phyloP scores from a whole-genome alignment of 2,113 vertebrate genomes.

The Ptychochromis oligacanthus region DNA sequence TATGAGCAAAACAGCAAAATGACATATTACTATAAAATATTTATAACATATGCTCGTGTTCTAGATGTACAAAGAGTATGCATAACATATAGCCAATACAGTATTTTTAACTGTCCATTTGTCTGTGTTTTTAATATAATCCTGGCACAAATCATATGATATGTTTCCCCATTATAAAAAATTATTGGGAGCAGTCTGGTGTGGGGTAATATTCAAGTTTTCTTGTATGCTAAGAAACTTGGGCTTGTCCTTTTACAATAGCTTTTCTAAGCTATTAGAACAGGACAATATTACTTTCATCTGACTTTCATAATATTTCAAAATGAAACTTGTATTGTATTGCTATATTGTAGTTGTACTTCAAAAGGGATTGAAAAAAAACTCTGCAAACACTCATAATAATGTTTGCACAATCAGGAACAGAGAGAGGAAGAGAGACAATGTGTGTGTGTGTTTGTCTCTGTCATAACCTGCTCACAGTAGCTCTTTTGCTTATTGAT shows the following conservation, averaged over 20 bases:
- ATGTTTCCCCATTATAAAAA: not conserved
- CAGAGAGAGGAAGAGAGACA: not conserved
- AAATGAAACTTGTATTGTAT: not conserved
- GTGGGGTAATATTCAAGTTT: not conserved
- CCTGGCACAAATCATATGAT: not conserved
- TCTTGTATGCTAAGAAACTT: not conserved
- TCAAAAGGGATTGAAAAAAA: not conserved
- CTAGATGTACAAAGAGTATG: not conserved
- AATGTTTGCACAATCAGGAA: slow-evolving; percentile 45
- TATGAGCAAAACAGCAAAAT: not conserved
- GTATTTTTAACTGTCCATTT: not conserved
- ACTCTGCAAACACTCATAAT: not conserved
- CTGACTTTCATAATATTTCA: not conserved
- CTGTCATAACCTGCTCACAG: slow-evolving; percentile 61
- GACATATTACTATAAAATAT: not conserved
- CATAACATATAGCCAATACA: not conserved
- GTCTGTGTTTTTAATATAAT: not conserved
- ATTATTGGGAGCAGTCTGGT: not conserved
- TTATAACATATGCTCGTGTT: not conserved
- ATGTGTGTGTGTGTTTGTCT: slow-evolving; percentile 12
- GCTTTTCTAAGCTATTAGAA: slow-evolving; percentile 1
- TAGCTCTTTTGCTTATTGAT: slow-evolving; percentile 63
- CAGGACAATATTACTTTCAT: not conserved
- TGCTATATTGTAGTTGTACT: not conserved
- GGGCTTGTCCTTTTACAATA: not conserved